Evolutionary conservation across 2,113 vertebrate genomes (phyloP).

Genomic region (Fregetta grallaria): DNA sequence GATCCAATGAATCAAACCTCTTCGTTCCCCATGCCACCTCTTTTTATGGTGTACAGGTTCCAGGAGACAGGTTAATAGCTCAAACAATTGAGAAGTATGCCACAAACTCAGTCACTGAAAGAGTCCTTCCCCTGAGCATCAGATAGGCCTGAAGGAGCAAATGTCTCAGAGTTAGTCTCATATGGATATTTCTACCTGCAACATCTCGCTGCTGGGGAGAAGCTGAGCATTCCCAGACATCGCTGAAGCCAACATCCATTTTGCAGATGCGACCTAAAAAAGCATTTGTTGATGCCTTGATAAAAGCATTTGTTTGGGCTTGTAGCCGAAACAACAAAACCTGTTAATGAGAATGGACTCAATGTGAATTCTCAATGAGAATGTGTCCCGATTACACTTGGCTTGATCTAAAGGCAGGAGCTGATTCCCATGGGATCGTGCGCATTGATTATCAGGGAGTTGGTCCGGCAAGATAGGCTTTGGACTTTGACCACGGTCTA

Average conservation of each 20-base stretch:
- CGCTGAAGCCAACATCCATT: not conserved
- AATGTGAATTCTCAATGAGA: too few relatives aligned
- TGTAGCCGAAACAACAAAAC: not conserved
- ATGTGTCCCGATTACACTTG: not conserved
- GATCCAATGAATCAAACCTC: not conserved
- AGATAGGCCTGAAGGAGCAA: not conserved
- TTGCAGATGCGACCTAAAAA: not conserved
- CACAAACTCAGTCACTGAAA: not conserved
- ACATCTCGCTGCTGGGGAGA: not conserved
- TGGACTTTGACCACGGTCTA: not conserved
- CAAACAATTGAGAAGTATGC: not conserved
- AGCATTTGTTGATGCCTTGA: not conserved
- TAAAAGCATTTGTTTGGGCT: not conserved
- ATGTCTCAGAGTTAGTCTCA: not conserved
- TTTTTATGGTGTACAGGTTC: not conserved
- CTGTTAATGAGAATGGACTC: not conserved
- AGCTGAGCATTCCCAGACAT: not conserved
- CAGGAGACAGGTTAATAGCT: not conserved
- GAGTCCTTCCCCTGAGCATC: not conserved
- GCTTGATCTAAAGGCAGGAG: not conserved
- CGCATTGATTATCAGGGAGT: not conserved
- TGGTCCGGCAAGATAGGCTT: not conserved
- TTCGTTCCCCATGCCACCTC: not conserved
- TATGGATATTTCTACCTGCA: not conserved
- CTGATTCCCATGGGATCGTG: not conserved